A percentile compares a stretch with the other conserved stretches of the same genome.
Evolutionary conservation across 2,888 invertebrate genomes (phyloP).

Genomic region (Diplazon laetatorius): DNA sequence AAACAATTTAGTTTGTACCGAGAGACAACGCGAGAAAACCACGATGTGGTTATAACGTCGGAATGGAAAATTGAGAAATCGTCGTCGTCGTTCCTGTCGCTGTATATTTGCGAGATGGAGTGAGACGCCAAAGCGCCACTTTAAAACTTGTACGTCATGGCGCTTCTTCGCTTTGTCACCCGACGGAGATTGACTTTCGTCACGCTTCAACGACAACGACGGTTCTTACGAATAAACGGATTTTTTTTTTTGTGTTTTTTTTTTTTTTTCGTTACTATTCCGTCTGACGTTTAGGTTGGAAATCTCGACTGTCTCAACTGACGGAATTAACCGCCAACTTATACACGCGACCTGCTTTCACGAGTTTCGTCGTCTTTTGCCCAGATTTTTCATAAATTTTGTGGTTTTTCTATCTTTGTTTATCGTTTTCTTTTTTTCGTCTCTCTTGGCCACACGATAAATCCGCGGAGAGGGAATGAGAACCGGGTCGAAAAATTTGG

Average conservation of each 20-base stretch:
- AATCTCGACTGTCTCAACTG: constrained; percentile 36
- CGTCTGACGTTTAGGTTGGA: not conserved
- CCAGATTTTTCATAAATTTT: not conserved
- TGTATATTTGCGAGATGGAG: no score
- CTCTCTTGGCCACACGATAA: no score
- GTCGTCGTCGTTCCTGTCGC: not conserved
- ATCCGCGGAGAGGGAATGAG: no score
- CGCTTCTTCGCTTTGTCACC: constrained; percentile 10
- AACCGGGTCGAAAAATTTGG: no score
- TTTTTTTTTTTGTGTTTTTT: not conserved
- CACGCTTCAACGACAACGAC: constrained; percentile 47
- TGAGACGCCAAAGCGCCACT: constrained; percentile 5
- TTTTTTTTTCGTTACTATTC: no score
- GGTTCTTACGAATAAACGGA: constrained; percentile 40
- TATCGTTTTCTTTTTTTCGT: no score
- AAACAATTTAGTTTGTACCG: constrained; percentile 4
- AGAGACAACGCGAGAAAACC: no score
- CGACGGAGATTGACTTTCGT: constrained; percentile 34
- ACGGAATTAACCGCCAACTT: constrained; percentile 41
- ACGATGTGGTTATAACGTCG: not conserved
- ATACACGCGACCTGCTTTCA: constrained; percentile 53
- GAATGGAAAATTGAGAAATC: constrained; percentile 40
- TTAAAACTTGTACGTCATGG: constrained; percentile 11
- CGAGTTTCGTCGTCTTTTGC: constrained; percentile 13
- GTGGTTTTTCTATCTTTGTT: not conserved